These are phyloP conservation scores for Hippasteria phrygiana DNA, from an alignment of 53 echinoderm and acorn worm genomes.

Conservation along the genomic window DNA sequence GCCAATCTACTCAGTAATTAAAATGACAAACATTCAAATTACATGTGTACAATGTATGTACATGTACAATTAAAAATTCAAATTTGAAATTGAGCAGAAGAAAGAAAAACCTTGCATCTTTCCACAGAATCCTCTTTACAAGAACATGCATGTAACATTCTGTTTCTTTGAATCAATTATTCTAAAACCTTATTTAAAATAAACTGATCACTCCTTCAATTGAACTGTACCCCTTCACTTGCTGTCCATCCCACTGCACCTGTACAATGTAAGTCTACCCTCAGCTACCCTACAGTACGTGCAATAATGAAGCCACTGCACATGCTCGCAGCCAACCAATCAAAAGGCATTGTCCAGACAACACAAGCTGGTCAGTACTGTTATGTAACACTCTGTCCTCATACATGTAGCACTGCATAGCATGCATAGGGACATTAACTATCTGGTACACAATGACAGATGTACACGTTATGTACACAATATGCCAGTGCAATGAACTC, in stretches of 20 bases:
- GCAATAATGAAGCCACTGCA: conserved; percentile 45
- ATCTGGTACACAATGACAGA: background rate
- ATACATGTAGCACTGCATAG: too few species aligned
- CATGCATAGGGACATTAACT: background rate
- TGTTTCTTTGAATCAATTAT: background rate
- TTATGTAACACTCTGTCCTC: conserved; percentile 42
- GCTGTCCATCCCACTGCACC: background rate
- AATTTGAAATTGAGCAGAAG: too few species aligned
- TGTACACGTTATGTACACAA: background rate
- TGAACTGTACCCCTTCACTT: background rate
- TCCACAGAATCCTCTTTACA: too few species aligned
- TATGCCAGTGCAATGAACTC: conserved; percentile 5
- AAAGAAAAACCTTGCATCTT: too few species aligned
- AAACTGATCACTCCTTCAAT: too few species aligned
- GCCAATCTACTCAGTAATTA: background rate
- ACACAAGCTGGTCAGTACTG: background rate
- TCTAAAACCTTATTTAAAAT: too few species aligned
- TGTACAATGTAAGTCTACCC: background rate
- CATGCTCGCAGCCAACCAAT: conserved; percentile 56
- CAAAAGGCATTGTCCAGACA: conserved; percentile 18
- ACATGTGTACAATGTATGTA: background rate
- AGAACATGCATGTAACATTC: too few species aligned
- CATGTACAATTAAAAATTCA: too few species aligned
- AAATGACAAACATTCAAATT: background rate
- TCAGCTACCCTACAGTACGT: conserved; percentile 12